Evolutionary conservation across 2,888 invertebrate genomes (phyloP), one percentile per base, ranked within the genome.

Genomic region (Philereme transversata): DNA sequence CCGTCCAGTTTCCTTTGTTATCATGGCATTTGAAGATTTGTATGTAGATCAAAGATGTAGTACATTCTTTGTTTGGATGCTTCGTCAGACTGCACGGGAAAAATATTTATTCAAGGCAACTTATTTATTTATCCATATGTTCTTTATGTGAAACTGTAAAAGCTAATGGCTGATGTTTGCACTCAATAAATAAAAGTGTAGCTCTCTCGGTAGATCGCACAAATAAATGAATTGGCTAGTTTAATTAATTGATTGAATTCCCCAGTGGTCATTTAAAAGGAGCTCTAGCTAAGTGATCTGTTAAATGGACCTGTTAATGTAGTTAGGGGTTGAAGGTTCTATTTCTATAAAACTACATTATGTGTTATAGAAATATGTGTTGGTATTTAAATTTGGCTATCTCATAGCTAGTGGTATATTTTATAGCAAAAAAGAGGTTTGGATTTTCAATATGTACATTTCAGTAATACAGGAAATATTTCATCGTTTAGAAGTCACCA

Each of bases 191-290:
- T 36, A 51, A 44, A 44, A 49, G 53, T 41, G 35, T 47, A 46
- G 9, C 36, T n/a, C 36, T 36, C 35, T 43, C 11, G 49, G 46
- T 51, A 54, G 45, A 61, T 58, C 62, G 40, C 9, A n/a, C 35
- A 59, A 52, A 56, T 59, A 50, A 55, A 62, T 55, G 22, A 38
- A 52, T 40, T 51, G 48, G 40, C 55, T 55, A 49, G 54, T 58
- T 58, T 36, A 63, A 63, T 63, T 63, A 56, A 56, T 48, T 63
- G 49, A 45, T 58, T 51, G 22, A 44, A 52, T 49, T 59, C 50
- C 51, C 58, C 38, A 41, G 44, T 51, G 36, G 47, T 36, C 44
- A 58, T 48, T 59, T 48, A 41, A 51, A 48, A 34, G 47, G 45
- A 36, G 45, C 52, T 41, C 35, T 35, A 34, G 51, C 48, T 62